Percentiles rank a stretch among this genome's conserved stretches.
These are phyloP conservation scores for Tanytarsus gracilentus DNA, from an alignment of 2,888 invertebrate genomes.

Conservation along the genomic window DNA sequence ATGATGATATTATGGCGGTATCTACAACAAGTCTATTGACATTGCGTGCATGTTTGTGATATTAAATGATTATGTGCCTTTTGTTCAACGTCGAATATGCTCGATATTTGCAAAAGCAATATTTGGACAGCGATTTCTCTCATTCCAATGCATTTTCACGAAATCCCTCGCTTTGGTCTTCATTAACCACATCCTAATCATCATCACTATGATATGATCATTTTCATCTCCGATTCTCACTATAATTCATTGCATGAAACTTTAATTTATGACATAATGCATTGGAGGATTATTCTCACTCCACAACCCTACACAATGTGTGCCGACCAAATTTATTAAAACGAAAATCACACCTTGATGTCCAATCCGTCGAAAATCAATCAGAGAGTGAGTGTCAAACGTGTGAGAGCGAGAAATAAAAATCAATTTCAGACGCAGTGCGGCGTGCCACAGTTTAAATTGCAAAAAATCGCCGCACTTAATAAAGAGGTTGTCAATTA, in stretches of 20 bases:
- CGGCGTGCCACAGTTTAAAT: conserved; percentile 6
- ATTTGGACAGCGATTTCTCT: neutral
- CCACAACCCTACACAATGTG: too few species aligned
- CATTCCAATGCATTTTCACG: too few species aligned
- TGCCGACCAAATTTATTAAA: too few species aligned
- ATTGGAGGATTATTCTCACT: neutral
- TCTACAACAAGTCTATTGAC: conserved; percentile 22
- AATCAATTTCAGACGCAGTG: conserved; percentile 16
- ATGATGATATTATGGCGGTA: too few species aligned
- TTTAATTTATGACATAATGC: neutral
- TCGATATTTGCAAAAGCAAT: neutral
- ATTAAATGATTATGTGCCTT: conserved; percentile 11
- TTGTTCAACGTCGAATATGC: neutral
- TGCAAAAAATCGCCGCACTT: conserved; percentile 13
- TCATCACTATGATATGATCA: conserved; percentile 2
- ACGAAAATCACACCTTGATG: too few species aligned
- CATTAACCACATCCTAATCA: neutral
- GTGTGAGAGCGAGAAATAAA: too few species aligned
- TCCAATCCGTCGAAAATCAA: too few species aligned
- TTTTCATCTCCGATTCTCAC: neutral
- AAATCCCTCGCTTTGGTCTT: neutral
- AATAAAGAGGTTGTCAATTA: conserved; percentile 28
- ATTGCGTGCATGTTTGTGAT: conserved; percentile 18
- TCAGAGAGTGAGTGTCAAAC: too few species aligned
- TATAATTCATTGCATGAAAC: neutral